phyloP scores from a whole-genome alignment of 2,113 vertebrate species.

The Protomyctophum bolini region DNA sequence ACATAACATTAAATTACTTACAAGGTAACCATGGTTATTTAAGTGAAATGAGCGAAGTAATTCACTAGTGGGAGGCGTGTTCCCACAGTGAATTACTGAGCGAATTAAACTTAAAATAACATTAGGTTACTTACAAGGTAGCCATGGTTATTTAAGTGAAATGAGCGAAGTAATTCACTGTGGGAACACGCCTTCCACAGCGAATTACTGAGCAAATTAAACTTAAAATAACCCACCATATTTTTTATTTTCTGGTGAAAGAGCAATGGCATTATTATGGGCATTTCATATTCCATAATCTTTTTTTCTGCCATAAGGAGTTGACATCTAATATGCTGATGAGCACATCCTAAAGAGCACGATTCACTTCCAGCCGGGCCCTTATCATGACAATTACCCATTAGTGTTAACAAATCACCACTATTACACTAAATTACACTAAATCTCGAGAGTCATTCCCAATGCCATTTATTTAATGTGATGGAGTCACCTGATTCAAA shows the following conservation, averaged over 20 bases:
- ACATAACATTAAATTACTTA: no score
- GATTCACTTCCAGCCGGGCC: not conserved
- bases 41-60: no score
- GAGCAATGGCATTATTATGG: not conserved
- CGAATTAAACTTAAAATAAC: no score
- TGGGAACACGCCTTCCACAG: not conserved
- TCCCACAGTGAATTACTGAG: no score
- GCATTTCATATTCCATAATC: constrained; percentile 3
- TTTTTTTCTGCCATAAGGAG: not conserved
- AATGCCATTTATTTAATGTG: not conserved
- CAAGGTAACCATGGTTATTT: no score
- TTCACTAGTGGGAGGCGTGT: no score
- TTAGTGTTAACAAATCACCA: not conserved
- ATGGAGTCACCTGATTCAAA: not conserved
- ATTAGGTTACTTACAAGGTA: no score
- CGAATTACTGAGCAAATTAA: not conserved
- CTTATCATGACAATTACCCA: not conserved
- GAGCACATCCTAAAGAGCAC: not conserved
- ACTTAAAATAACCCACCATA: no score
- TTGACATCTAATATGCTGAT: not conserved
- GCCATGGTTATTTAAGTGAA: no score
- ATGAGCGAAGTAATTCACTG: no score
- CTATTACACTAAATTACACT: not conserved
- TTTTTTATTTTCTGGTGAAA: not conserved
- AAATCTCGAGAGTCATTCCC: not conserved